Base-by-base conservation (phyloP, 2,797 vertebrate genomes). In the Momotus momota region DNA sequence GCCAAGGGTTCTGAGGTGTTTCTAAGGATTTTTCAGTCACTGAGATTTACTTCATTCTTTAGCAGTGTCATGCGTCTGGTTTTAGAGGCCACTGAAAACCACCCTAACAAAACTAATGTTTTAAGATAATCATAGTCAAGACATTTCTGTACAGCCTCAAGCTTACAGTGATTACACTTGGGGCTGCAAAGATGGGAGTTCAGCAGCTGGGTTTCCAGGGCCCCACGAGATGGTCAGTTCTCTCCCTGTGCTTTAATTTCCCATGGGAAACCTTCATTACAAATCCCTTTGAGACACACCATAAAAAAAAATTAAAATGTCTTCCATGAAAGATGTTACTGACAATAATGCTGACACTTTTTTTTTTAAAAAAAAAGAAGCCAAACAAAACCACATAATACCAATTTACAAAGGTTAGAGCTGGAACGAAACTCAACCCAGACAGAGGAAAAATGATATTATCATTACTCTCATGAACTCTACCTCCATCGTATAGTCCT, bases 401-500 rank as follows among this genome's bases (percentile, higher is more conserved):
- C 2, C 51, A 26, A 15, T 20, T 52, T 18, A 54, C 41, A 67
- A 60, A 67, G 6, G 52, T 23, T 69, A 45, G 35, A 87, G 11
- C 10, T 71, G 15, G 29, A 75, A 54, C 6, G 33, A 35, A 88
- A 65, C 49, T 89, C 77, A 33, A 11, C 6, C 25, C n/a, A 73
- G 60, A 6, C 1, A 35, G 13, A 29, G 45, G 12, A 38, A 13
- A 20, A 80, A 61, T 80, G 48, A 1, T 6, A 29, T n/a, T 69
- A 12, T 35, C 23, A 9, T 22, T 25, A 27, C 38, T 55, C 8
- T 33, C 3, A 31, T 9, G 2, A 79, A 26, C 29, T 82, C 41
- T 95, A 98, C 98, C 98, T 98, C 97, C 48, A 26, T 92, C 1
- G 86, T 97, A 2, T 96, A 95, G 77, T 97, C 96, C 71, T 97